Percentiles rank a stretch among this genome's conserved stretches.
These are phyloP conservation scores for Pollenia angustigena DNA, from an alignment of 2,888 invertebrate species.

Conservation along the genomic window DNA sequence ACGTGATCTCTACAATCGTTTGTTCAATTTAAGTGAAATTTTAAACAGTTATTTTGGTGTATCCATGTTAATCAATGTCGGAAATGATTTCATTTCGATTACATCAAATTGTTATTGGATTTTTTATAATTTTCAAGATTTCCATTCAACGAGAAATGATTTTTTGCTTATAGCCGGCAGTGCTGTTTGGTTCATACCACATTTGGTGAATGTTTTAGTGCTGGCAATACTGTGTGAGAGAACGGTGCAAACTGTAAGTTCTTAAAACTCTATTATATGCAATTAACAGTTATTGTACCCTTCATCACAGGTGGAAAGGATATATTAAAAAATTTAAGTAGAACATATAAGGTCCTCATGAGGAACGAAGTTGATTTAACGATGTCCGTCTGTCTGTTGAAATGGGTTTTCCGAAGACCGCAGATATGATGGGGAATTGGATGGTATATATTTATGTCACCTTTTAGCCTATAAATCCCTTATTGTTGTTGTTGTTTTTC, in stretches of 20 bases:
- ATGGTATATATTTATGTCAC: too few relatives aligned
- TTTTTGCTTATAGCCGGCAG: conserved; percentile 78
- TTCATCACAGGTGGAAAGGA: too few relatives aligned
- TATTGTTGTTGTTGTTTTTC: not conserved
- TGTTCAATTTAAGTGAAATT: conserved; percentile 79
- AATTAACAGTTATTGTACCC: too few relatives aligned
- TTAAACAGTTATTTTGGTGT: conserved; percentile 81
- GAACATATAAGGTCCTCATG: too few relatives aligned
- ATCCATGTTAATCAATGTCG: conserved; percentile 81
- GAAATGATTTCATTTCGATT: conserved; percentile 82
- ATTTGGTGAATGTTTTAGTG: conserved; percentile 80
- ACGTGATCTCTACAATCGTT: conserved; percentile 80
- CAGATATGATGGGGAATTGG: too few relatives aligned
- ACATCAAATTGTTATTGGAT: conserved; percentile 83
- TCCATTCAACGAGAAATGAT: conserved; percentile 75
- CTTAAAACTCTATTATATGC: too few relatives aligned
- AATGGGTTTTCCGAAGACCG: too few relatives aligned
- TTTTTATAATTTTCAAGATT: conserved; percentile 80
- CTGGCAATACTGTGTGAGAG: conserved; percentile 81
- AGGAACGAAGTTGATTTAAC: too few relatives aligned
- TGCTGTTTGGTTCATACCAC: conserved; percentile 80
- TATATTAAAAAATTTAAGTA: too few relatives aligned
- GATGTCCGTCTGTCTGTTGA: too few relatives aligned
- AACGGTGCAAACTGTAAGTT: conserved; percentile 81
- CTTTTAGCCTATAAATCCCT: not conserved